These are phyloP conservation scores for Gymnoscelis rufifasciata DNA, from an alignment of 2,888 invertebrate species.

Conservation along the genomic window DNA sequence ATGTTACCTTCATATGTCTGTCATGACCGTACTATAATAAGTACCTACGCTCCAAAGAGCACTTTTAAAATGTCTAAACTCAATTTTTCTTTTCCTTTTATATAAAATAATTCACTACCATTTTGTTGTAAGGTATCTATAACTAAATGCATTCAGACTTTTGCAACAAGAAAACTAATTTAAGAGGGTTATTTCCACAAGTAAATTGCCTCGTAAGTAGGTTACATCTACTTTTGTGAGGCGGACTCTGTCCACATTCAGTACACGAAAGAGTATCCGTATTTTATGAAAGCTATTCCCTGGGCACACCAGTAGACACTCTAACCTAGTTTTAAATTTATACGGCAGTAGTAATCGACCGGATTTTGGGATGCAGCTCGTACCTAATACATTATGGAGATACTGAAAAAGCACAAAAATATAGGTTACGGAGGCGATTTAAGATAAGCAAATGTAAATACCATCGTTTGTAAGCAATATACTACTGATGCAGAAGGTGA, in stretches of 20 bases:
- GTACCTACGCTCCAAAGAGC: too few species aligned
- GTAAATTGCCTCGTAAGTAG: conserved; percentile 3
- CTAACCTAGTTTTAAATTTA: conserved; percentile 73
- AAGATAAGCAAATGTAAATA: conserved; percentile 5
- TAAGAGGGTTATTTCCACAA: background rate
- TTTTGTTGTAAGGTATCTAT: too few species aligned
- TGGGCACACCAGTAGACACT: conserved; percentile 41
- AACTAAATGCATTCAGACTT: background rate
- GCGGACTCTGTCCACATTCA: conserved; percentile 1
- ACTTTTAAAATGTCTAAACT: too few species aligned
- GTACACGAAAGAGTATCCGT: conserved; percentile 11
- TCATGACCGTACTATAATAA: too few species aligned
- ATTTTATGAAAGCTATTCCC: conserved; percentile 46
- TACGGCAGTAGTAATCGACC: conserved; percentile 53
- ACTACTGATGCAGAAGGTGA: background rate
- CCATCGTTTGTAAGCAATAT: background rate
- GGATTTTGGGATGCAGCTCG: conserved; percentile 38
- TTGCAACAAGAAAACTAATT: background rate
- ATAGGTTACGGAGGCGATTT: conserved; percentile 19
- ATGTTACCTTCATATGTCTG: too few species aligned
- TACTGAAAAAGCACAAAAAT: conserved; percentile 14
- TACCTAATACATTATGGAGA: conserved; percentile 26
- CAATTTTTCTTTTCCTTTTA: too few species aligned
- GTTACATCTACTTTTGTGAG: conserved; percentile 4
- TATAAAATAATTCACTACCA: too few species aligned